phyloP scores from a whole-genome alignment of 2,113 vertebrate genomes.

The Plecturocebus donacophilus region DNA sequence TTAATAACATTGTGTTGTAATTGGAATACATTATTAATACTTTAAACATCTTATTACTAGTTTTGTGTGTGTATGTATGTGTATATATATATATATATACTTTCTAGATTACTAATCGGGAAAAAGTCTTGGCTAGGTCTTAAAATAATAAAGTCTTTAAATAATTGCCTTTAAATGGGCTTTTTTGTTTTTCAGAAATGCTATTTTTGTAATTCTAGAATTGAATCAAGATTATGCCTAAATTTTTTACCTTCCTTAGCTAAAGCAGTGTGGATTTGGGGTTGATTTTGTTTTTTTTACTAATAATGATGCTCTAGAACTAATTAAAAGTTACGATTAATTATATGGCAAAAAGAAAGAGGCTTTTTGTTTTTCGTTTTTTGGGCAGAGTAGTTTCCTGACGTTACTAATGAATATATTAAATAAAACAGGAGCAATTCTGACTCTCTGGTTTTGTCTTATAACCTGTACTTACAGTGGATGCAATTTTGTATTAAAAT shows the following conservation, averaged over 20 bases:
- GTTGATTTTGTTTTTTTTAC: background rate
- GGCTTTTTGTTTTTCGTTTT: background rate
- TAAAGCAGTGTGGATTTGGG: background rate
- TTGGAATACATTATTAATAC: background rate
- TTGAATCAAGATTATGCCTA: background rate
- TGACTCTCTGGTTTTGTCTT: conserved; percentile 49
- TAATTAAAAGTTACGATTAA: background rate
- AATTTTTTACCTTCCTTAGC: background rate
- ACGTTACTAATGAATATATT: background rate
- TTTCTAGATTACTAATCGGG: background rate
- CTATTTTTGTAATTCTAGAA: background rate
- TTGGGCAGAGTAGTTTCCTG: conserved; percentile 29
- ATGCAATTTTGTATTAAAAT: conserved; percentile 74
- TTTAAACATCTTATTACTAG: background rate
- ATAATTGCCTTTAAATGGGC: background rate
- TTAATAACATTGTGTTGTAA: conserved; percentile 14
- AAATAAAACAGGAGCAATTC: conserved; percentile 42
- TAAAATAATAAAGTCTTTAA: background rate
- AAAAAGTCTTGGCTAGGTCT: background rate
- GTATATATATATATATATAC: background rate
- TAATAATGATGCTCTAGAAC: background rate
- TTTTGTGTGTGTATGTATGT: too few species aligned
- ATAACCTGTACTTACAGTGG: conserved; percentile 59
- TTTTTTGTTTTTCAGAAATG: background rate
- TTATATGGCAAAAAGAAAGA: background rate